Base-by-base conservation (phyloP, 2,888 invertebrate species). In the Watsonalla binaria region DNA sequence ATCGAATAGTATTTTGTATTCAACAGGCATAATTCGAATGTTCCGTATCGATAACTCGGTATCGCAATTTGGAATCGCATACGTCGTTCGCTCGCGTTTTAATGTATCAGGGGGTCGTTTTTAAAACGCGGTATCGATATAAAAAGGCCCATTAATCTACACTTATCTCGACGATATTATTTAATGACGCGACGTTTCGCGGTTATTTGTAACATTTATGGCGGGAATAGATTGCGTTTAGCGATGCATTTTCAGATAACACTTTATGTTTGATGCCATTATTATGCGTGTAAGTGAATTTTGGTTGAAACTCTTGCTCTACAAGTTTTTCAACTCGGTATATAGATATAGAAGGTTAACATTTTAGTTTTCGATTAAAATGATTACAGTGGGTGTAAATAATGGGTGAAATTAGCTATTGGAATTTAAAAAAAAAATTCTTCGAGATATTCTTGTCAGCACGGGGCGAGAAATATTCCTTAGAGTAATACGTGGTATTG, bases 151-250 rank as follows among this genome's bases (percentile, higher is more conserved):
- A 90, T 90, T 90, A 89, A 90, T 90, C 87, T 86, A 67, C 69
- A 82, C 85, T 86, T 90, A 90, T 90, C 90, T 89, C 74, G 79
- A 72, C 78, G 77, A 78, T 89, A 86, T 86, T 87, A 87, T 90
- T 90, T 90, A 90, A 90, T 89, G 90, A 86, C 72, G 81, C 84
- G 82, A 76, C 87, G 73, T 88, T 88, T 80, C 78, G 82, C 75
- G 84, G 86, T 89, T 90, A 88, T 90, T 90, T 89, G 89, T 88
- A 81, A 82, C 85, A 81, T 86, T 88, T 84, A 84, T 79, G 82
- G 78, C 66, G 71, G 75, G 73, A 75, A 74, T 80, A 80, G 78
- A 78, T 71, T 57, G 59, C 61, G 66, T 68, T 79, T 72, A 71
- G 72, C 74, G 82, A 84, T 80, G 80, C 72, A 70, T 82, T 77